Evolutionary conservation across 2,113 vertebrate genomes (phyloP), one percentile per base, ranked within the genome.

Genomic region (Siniperca chuatsi): DNA sequence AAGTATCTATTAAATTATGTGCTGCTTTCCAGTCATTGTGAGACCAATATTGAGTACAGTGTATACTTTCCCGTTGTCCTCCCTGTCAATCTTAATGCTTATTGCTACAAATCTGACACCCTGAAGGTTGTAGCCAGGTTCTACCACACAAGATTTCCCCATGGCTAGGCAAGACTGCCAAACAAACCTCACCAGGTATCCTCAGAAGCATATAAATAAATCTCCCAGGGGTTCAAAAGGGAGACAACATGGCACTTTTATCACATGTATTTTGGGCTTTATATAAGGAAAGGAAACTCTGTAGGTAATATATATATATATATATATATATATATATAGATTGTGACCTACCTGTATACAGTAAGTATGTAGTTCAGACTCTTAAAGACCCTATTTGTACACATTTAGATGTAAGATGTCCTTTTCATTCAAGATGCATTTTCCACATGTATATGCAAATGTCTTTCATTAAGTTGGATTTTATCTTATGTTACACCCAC

Each of bases 21-120:
- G 25, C 64, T 76, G 81, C 79, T 81, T 91, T 82, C 76, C 82
- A 87, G 87, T 87, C 75, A 83, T 72, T 69, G 65, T 76, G 72
- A 71, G 57, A 89, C 72, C 9, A 40, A 74, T 62, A 85, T 66
- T 67, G 89, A 84, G 71, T 55, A 72, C 71, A 87, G 78, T 37
- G 29, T 82, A 72, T 68, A 77, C 50, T 50, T 78, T 62, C 70
- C 37, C 0, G 61, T 78, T 79, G 60, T 82, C 62, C 44, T 81
- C 48, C 29, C 76, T 85, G 87, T 85, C 85, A 83, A 65, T 87
- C 79, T 52, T 75, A 89, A 90, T 87, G 81, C 75, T 82, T 88
- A 86, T 87, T 90, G 82, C 79, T 68, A 75, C 82, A 87, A 88
- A 93, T 84, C 44, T 90, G 78, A 90, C 81, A 90, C 77, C 79